These are phyloP conservation scores for Spicauda simplicius DNA, from an alignment of 2,888 invertebrate genomes.

Conservation along the genomic window DNA sequence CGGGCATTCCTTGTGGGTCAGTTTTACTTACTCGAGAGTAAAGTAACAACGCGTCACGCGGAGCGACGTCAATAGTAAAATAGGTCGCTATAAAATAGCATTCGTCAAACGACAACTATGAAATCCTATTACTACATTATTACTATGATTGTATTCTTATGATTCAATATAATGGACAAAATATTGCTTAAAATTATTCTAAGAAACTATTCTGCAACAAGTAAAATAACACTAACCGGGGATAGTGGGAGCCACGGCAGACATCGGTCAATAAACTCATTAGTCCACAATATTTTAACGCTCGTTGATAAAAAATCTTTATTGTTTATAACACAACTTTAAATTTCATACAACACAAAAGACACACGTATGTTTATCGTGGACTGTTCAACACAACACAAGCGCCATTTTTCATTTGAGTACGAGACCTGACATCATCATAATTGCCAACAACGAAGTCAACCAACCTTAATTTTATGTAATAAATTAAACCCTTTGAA, in stretches of 20 bases:
- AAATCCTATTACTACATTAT: neutral
- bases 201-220: slow-evolving; percentile 43
- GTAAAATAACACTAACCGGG: slow-evolving; percentile 72
- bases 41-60: slow-evolving; percentile 76
- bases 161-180: slow-evolving; percentile 1
- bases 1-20: slow-evolving; percentile 38
- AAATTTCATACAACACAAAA: slow-evolving; percentile 39
- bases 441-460: slow-evolving; percentile 11
- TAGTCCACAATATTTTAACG: slow-evolving; percentile 72
- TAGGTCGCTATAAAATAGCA: slow-evolving; percentile 65
- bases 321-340: slow-evolving; percentile 19
- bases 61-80: slow-evolving; percentile 75
- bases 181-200: neutral
- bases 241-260: slow-evolving; percentile 84
- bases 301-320: slow-evolving; percentile 40
- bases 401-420: slow-evolving; percentile 73
- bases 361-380: slow-evolving; percentile 69
- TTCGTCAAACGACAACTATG: neutral
- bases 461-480: neutral
- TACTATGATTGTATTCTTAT: neutral
- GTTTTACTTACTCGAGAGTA: slow-evolving; percentile 42
- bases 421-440: slow-evolving; percentile 38
- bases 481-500: neutral
- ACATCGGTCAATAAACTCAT: slow-evolving; percentile 84
- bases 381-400: slow-evolving; percentile 71